Base-by-base conservation (phyloP, 2,113 vertebrate genomes). In the Oriolus oriolus region DNA sequence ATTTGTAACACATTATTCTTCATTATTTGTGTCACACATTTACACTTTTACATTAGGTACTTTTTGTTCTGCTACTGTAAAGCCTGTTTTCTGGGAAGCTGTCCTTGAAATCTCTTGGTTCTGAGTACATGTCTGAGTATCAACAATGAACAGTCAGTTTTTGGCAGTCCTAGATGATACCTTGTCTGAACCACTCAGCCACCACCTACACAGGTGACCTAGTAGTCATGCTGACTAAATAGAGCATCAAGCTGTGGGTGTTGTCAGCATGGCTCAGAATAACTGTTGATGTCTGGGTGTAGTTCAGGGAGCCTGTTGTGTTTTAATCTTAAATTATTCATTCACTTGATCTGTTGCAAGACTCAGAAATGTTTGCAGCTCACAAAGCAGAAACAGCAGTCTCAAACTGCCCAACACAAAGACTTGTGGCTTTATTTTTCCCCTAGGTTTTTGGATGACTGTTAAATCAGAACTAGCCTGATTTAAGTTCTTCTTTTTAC, bases 191-290 rank as follows among this genome's bases (percentile, higher is more conserved):
- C 60, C 41, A 84, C 39, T 92, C 89, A 93, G 33, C 68, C 53
- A 35, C 71, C 54, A 77, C 92, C 83, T 69, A 86, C 86, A 10
- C 1, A 86, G 68, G n/a, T 92, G 68, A 88, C 88, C 92, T 70
- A 74, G 50, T 70, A 96, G 64, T 89, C 71, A 59, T 44, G 54
- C 83, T 95, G 76, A 74, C 89, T 95, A 89, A 95, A 86, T 63
- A 86, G 64, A 92, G 50, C 76, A 81, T 84, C 79, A 84, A 59
- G 44, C 68, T 86, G 90, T 95, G 79, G 86, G 76, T 88, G 90
- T 86, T 89, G 54, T 86, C 76, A 89, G 15, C 4, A 1, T 42
- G 64, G 30, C 84, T 95, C 20, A 7, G 52, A 93, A 57, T 81
- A 83, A 52, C 60, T 91, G 39, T 92, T 92, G 86, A 31, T 90